Percentiles rank a stretch among this genome's conserved stretches.
phyloP scores from a whole-genome alignment of 2,888 invertebrate genomes.

The Minunthozetes semirufus region DNA sequence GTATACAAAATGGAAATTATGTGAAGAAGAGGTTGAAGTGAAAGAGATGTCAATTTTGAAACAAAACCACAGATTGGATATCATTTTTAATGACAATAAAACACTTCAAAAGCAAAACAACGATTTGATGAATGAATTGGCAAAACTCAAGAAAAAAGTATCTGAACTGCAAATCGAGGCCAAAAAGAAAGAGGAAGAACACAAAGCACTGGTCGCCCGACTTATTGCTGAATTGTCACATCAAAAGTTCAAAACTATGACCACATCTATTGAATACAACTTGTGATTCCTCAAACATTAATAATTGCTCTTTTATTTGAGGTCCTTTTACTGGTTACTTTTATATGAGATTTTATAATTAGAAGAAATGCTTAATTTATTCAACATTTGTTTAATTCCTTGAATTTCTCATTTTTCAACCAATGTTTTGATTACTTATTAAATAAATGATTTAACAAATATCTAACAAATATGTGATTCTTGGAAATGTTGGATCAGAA shows the following conservation, averaged over 20 bases:
- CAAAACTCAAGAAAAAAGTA: not conserved
- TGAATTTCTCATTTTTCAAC: no score
- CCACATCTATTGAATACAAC: not conserved
- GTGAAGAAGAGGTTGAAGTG: slow-evolving; percentile 30
- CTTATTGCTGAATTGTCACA: slow-evolving; percentile 21
- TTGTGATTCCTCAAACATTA: not conserved
- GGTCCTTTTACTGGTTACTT: no score
- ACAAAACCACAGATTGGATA: not conserved
- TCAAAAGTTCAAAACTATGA: slow-evolving; percentile 19
- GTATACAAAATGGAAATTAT: slow-evolving; percentile 35
- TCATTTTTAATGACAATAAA: not conserved
- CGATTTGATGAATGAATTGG: not conserved
- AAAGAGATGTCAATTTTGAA: slow-evolving; percentile 27
- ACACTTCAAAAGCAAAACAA: not conserved
- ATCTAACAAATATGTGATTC: no score
- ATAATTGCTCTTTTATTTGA: no score
- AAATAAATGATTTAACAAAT: no score
- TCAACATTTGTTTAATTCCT: no score
- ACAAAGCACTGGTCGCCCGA: not conserved
- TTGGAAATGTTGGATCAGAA: no score
- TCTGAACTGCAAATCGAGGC: not conserved
- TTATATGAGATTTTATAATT: no score
- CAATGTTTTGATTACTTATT: no score
- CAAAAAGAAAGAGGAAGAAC: slow-evolving; percentile 23
- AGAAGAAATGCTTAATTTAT: no score